A percentile compares a stretch with the other conserved stretches of the same genome.
Conservation (phyloP, 2,888 invertebrate species). For the Tetragonula carbonaria region DNA sequence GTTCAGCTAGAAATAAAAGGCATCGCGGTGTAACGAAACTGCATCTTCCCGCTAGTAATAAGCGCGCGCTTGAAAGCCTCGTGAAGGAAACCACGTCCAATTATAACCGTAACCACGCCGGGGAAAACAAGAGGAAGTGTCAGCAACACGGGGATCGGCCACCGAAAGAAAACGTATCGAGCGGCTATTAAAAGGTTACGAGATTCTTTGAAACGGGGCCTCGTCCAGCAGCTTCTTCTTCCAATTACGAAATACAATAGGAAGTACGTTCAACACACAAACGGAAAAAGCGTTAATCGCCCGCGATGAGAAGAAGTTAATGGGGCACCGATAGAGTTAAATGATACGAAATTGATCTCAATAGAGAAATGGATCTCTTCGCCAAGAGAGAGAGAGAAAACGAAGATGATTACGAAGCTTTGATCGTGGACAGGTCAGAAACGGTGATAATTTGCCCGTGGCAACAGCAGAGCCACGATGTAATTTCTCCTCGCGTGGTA, state of each 20-base stretch:
- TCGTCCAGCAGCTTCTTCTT: too few relatives aligned
- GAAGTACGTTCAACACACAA: neutral
- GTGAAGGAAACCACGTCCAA: slow-evolving; percentile 36
- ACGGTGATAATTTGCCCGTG: slow-evolving; percentile 21
- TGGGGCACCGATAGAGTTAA: neutral
- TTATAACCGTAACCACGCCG: slow-evolving; percentile 22
- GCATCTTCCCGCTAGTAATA: slow-evolving; percentile 43
- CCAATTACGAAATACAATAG: neutral
- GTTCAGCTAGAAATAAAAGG: slow-evolving; percentile 25
- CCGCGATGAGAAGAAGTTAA: neutral
- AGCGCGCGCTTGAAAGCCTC: slow-evolving; percentile 23
- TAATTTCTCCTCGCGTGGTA: slow-evolving; percentile 32
- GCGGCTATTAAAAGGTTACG: neutral
- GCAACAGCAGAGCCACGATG: slow-evolving; percentile 6
- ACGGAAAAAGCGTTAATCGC: neutral
- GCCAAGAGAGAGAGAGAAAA: neutral
- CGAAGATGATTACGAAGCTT: slow-evolving; percentile 26
- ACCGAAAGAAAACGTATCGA: neutral
- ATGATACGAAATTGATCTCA: neutral
- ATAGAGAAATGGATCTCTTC: neutral
- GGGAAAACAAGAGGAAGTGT: slow-evolving; percentile 13
- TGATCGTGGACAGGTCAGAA: neutral
- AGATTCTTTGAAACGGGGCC: neutral
- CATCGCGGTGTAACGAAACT: slow-evolving; percentile 49
- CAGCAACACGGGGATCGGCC: slow-evolving; percentile 7